These are phyloP conservation scores for Sphaeramia orbicularis DNA, from an alignment of 2,797 vertebrate species.

Conservation along the genomic window DNA sequence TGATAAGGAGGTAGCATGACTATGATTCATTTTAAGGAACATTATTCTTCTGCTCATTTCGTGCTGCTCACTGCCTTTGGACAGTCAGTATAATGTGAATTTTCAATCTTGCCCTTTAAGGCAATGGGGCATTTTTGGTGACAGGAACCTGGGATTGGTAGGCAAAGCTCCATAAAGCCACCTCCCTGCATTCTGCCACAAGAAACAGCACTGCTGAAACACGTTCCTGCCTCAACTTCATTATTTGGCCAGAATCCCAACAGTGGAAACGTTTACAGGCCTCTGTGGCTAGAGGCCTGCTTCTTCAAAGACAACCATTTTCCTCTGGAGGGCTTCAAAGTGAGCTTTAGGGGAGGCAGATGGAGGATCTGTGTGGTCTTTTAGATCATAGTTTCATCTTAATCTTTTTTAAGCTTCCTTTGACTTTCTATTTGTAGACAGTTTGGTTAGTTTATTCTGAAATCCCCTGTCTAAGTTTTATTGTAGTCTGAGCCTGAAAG, in stretches of 20 bases:
- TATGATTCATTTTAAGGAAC: constrained; percentile 23
- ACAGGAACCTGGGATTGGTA: constrained; percentile 68
- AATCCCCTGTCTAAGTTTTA: constrained; percentile 11
- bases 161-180: constrained; percentile 61
- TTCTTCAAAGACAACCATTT: constrained; percentile 66
- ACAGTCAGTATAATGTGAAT: constrained; percentile 42
- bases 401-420: constrained; percentile 38
- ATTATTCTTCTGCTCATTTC: constrained; percentile 31
- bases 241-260: constrained; percentile 59
- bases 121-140: constrained; percentile 74
- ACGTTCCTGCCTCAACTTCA: constrained; percentile 47
- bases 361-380: constrained; percentile 62
- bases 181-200: constrained; percentile 60
- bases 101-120: constrained; percentile 55
- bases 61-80: constrained; percentile 28
- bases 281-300: constrained; percentile 56
- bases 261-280: constrained; percentile 72
- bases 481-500: constrained; percentile 18
- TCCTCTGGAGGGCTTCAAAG: constrained; percentile 66
- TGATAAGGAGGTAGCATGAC: constrained; percentile 60
- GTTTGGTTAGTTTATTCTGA: constrained; percentile 30
- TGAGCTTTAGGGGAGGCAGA: constrained; percentile 56
- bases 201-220: constrained; percentile 53
- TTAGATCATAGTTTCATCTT: constrained; percentile 51
- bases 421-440: constrained; percentile 32